Percentiles rank a stretch among this genome's conserved stretches.
phyloP scores from a whole-genome alignment of 2,113 vertebrate species.

The Steatornis caripensis region DNA sequence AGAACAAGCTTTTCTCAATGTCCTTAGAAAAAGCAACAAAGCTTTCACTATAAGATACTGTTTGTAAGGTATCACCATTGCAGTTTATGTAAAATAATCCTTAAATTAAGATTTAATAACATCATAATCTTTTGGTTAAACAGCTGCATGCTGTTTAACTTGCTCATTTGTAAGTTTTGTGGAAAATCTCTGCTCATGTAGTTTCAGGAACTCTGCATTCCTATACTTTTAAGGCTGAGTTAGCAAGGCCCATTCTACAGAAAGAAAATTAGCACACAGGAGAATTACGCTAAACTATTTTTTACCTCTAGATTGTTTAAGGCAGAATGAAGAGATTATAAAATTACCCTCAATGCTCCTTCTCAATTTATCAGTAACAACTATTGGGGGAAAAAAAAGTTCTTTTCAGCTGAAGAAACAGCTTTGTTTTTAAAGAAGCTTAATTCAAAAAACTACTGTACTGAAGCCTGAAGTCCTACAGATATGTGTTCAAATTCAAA shows the following conservation, averaged over 20 bases:
- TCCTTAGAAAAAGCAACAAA: background rate
- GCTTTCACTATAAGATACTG: background rate
- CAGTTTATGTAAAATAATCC: background rate
- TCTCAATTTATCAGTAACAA: background rate
- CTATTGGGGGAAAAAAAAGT: background rate
- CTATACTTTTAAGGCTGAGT: background rate
- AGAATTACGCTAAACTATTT: background rate
- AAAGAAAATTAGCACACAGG: background rate
- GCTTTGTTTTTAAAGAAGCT: background rate
- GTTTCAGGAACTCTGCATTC: background rate
- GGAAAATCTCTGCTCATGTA: background rate
- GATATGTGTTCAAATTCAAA: background rate
- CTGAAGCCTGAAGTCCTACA: background rate
- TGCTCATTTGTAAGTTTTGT: background rate
- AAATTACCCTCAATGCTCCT: background rate
- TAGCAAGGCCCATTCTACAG: background rate
- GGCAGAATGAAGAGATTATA: background rate
- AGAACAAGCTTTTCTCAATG: background rate
- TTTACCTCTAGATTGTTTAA: background rate
- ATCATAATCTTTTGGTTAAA: background rate
- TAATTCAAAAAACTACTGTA: background rate
- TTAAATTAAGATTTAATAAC: background rate
- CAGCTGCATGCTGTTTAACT: background rate
- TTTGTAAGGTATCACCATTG: background rate
- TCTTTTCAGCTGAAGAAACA: background rate